phyloP scores from a whole-genome alignment of 2,113 vertebrate genomes.

The Andinoacara biseriatus region DNA sequence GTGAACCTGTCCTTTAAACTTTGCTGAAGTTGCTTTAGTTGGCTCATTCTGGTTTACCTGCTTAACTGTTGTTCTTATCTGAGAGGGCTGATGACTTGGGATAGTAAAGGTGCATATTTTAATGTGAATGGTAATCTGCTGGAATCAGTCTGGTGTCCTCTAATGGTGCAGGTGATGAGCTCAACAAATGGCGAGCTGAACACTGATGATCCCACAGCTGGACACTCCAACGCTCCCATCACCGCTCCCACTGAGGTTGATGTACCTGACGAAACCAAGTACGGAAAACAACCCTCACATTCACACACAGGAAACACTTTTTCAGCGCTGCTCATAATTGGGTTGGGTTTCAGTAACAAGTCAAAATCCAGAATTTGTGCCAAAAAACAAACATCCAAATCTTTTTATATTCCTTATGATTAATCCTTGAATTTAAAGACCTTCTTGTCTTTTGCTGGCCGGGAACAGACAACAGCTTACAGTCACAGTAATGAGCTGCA shows the following conservation, averaged over 20 bases:
- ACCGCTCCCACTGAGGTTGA: conserved; percentile 94
- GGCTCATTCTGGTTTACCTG: neutral
- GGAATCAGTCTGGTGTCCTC: conserved; percentile 18
- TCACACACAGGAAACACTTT: neutral
- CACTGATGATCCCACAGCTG: conserved; percentile 93
- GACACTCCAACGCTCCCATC: conserved; percentile 97
- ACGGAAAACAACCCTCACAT: conserved; percentile 52
- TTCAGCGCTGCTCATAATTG: neutral
- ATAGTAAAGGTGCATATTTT: conserved; percentile 6
- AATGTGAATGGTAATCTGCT: conserved; percentile 12
- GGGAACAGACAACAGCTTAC: neutral
- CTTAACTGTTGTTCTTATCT: conserved; percentile 3
- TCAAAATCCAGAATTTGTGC: neutral
- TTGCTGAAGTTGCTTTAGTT: conserved; percentile 34
- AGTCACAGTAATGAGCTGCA: neutral
- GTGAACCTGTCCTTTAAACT: neutral
- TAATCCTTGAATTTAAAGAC: neutral
- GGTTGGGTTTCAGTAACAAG: neutral
- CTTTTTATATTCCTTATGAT: neutral
- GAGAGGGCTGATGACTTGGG: neutral
- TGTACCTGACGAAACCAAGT: conserved; percentile 98
- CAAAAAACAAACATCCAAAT: neutral
- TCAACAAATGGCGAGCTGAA: conserved; percentile 98
- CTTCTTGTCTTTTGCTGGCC: neutral
- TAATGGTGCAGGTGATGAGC: conserved; percentile 88